phyloP scores from a whole-genome alignment of 1,140 invertebrate genomes.

The Galleria mellonella region DNA sequence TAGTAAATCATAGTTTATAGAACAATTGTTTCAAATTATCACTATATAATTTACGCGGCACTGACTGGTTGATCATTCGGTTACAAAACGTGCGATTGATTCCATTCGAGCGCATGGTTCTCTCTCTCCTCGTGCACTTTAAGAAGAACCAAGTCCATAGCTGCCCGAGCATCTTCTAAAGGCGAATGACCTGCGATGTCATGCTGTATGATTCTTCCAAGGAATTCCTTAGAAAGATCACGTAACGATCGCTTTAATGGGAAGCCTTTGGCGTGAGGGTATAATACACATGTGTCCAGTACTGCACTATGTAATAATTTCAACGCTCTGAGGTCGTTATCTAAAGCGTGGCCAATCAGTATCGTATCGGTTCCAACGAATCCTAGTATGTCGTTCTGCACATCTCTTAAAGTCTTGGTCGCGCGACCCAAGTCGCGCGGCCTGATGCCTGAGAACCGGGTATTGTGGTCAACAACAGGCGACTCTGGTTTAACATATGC shows the following conservation, averaged over 20 bases:
- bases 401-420: slow-evolving; percentile 82
- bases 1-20: slow-evolving; percentile 12
- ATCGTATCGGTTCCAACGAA: slow-evolving; percentile 90
- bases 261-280: slow-evolving; percentile 86
- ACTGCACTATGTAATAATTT: slow-evolving; percentile 88
- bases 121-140: slow-evolving; percentile 77
- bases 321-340: slow-evolving; percentile 93
- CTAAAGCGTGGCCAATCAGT: slow-evolving; percentile 94
- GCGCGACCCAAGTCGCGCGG: slow-evolving; percentile 77
- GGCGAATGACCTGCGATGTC: slow-evolving; percentile 88
- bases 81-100: slow-evolving; percentile 41
- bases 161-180: slow-evolving; percentile 89
- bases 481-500: slow-evolving; percentile 84
- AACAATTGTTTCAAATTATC: slow-evolving; percentile 48
- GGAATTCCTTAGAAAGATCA: slow-evolving; percentile 79
- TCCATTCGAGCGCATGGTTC: slow-evolving; percentile 19
- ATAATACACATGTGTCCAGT: slow-evolving; percentile 91
- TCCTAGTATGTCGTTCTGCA: slow-evolving; percentile 88
- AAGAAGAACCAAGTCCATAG: slow-evolving; percentile 88
- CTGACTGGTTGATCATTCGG: slow-evolving; percentile 57
- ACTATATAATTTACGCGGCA: slow-evolving; percentile 55
- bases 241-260: slow-evolving; percentile 87
- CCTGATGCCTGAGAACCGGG: slow-evolving; percentile 89
- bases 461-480: slow-evolving; percentile 90
- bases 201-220: slow-evolving; percentile 88